Percentiles rank a stretch among this genome's conserved stretches.
Evolutionary conservation across 1,140 invertebrate species (phyloP).

Genomic region (Phenacoccus solenopsis): DNA sequence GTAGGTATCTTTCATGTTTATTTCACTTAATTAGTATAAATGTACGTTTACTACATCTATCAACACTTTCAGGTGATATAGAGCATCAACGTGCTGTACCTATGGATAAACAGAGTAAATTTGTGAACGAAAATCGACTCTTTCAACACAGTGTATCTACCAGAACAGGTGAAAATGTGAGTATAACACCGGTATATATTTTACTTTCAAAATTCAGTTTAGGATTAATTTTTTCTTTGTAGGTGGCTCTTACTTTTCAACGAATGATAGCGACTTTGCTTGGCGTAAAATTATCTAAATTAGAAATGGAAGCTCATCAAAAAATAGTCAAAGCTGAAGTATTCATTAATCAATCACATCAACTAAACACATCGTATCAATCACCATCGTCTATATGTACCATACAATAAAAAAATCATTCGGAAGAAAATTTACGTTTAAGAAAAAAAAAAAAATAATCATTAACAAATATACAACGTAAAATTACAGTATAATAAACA

Average conservation of each 20-base stretch:
- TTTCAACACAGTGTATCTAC: constrained; percentile 67
- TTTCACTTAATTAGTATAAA: constrained; percentile 12
- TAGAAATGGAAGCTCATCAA: constrained; percentile 3
- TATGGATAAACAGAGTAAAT: constrained; percentile 61
- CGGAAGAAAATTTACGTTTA: too few relatives aligned
- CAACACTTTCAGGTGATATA: constrained; percentile 55
- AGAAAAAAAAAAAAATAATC: too few relatives aligned
- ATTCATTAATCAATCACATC: not conserved
- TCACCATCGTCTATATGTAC: not conserved
- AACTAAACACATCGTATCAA: not conserved
- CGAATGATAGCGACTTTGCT: not conserved
- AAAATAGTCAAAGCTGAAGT: constrained; percentile 5
- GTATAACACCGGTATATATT: constrained; percentile 25
- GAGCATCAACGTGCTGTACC: constrained; percentile 72
- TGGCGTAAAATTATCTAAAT: not conserved
- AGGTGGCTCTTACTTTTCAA: constrained; percentile 1
- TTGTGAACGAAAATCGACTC: constrained; percentile 60
- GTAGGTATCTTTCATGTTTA: constrained; percentile 15
- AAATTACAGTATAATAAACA: too few relatives aligned
- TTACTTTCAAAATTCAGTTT: not conserved
- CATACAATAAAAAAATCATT: not conserved
- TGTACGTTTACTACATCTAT: too few relatives aligned
- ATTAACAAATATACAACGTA: too few relatives aligned
- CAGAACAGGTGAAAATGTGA: constrained; percentile 77
- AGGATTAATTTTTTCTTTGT: not conserved